These are phyloP conservation scores for Rousettus madagascariensis DNA, from an alignment of 2,797 vertebrate species.

Conservation along the genomic window DNA sequence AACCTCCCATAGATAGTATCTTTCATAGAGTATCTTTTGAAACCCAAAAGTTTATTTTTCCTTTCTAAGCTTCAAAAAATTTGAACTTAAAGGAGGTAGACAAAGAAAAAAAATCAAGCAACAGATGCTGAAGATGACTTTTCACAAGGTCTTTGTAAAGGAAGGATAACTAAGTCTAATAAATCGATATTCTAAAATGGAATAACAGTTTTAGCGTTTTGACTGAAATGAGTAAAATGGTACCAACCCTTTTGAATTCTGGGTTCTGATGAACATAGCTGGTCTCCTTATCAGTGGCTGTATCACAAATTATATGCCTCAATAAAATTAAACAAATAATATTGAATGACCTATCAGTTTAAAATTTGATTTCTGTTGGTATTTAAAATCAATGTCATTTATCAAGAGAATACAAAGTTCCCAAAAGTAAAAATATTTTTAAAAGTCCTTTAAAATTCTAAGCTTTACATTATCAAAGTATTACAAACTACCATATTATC, in stretches of 20 bases:
- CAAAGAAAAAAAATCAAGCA: background rate
- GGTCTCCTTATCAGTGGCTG: background rate
- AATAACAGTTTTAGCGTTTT: background rate
- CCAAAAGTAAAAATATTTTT: slow-evolving; percentile 10
- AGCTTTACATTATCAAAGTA: background rate
- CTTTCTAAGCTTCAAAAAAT: background rate
- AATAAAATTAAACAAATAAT: background rate
- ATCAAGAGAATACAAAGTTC: background rate
- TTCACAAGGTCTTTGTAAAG: background rate
- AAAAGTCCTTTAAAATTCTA: slow-evolving; percentile 1
- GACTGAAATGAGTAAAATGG: background rate
- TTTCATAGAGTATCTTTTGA: background rate
- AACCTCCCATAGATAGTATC: background rate
- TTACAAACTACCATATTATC: background rate
- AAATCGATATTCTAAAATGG: background rate
- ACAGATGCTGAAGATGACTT: background rate
- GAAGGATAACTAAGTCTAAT: background rate
- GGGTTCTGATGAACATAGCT: background rate
- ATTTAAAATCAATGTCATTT: slow-evolving; percentile 24
- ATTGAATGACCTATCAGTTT: background rate
- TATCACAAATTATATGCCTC: background rate
- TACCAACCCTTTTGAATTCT: background rate
- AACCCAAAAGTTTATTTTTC: background rate
- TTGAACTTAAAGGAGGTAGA: slow-evolving; percentile 5
- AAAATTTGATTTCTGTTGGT: background rate